These are phyloP conservation scores for Pteromalus puparum DNA, from an alignment of 1,140 invertebrate species.

Conservation along the genomic window DNA sequence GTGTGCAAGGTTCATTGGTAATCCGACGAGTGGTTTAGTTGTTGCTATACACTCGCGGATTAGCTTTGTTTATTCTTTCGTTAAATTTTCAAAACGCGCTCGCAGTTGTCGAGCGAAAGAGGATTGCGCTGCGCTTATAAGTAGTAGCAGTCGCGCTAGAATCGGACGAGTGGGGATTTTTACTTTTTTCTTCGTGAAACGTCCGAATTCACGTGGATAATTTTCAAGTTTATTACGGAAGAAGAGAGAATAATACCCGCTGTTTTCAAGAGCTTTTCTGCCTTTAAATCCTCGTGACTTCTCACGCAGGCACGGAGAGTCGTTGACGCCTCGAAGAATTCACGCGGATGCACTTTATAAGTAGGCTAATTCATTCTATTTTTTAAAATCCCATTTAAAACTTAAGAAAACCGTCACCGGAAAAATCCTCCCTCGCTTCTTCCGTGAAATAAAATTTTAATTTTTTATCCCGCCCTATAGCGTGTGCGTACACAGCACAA, in stretches of 20 bases:
- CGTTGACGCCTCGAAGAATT: background rate
- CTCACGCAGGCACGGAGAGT: background rate
- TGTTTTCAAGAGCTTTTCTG: background rate
- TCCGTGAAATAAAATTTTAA: background rate
- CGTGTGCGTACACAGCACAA: too few relatives aligned
- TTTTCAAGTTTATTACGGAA: background rate
- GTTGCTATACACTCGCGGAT: too few relatives aligned
- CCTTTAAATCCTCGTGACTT: slow-evolving; percentile 21
- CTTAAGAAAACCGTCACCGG: background rate
- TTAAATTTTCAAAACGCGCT: too few relatives aligned
- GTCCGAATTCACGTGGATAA: background rate
- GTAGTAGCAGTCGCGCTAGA: background rate
- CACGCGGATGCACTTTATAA: background rate
- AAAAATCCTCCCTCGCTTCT: background rate
- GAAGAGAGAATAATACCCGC: background rate
- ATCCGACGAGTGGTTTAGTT: background rate
- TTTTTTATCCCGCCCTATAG: background rate
- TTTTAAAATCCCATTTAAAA: slow-evolving; percentile 1
- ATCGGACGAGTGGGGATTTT: background rate
- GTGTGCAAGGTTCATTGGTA: background rate
- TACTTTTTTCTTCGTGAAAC: background rate
- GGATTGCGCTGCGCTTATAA: background rate
- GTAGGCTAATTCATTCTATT: slow-evolving; percentile 1
- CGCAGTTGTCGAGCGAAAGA: too few relatives aligned
- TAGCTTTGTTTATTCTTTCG: too few relatives aligned